phyloP scores from a whole-genome alignment of 1,140 invertebrate species.

The Ceratina calcarata region DNA sequence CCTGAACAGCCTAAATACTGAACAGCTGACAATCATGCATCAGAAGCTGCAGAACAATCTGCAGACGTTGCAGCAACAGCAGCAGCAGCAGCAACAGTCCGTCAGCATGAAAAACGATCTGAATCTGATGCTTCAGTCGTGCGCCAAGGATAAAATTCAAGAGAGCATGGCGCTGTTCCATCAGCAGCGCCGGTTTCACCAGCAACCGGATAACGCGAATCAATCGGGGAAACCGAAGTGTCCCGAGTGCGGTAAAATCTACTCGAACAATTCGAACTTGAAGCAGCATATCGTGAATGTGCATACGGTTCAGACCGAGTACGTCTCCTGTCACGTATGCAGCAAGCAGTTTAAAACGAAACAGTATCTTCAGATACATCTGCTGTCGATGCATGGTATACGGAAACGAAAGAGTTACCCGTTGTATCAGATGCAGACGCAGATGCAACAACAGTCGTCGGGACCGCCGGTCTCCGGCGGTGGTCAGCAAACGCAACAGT shows the following conservation, averaged over 20 bases:
- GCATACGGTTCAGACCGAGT: constrained; percentile 84
- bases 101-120: constrained; percentile 64
- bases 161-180: constrained; percentile 72
- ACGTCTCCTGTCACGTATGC: constrained; percentile 84
- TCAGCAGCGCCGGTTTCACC: constrained; percentile 36
- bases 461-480: constrained; percentile 50
- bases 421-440: constrained; percentile 75
- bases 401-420: constrained; percentile 82
- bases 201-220: constrained; percentile 53
- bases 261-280: constrained; percentile 85
- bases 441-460: constrained; percentile 59
- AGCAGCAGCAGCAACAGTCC: constrained; percentile 56
- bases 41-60: constrained; percentile 76
- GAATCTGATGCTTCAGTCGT: constrained; percentile 75
- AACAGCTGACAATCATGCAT: constrained; percentile 75
- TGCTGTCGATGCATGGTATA: constrained; percentile 86
- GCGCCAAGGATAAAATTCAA: constrained; percentile 73
- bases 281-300: constrained; percentile 89
- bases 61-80: constrained; percentile 66
- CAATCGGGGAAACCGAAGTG: constrained; percentile 82
- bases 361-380: constrained; percentile 86
- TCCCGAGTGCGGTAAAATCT: constrained; percentile 85
- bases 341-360: constrained; percentile 86
- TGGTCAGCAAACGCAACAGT: constrained; percentile 65
- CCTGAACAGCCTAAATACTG: constrained; percentile 69